These are phyloP conservation scores for Nerophis lumbriciformis DNA, from an alignment of 2,113 vertebrate species.

Conservation along the genomic window DNA sequence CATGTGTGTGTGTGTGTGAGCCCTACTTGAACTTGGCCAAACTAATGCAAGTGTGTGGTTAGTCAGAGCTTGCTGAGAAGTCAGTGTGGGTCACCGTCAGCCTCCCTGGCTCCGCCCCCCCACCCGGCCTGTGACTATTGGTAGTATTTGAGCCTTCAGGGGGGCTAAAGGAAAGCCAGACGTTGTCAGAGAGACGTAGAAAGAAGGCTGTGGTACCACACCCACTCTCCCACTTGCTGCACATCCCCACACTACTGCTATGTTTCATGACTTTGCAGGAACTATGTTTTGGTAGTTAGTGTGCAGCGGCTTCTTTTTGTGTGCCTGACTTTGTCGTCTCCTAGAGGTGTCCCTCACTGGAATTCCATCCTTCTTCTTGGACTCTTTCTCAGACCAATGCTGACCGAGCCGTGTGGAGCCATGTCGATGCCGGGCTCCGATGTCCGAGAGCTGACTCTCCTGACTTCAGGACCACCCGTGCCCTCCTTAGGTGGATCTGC, in stretches of 20 bases:
- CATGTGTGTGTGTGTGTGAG: not conserved
- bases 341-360: constrained; percentile 20
- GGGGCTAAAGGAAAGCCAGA: constrained; percentile 74
- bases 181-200: constrained; percentile 72
- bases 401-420: constrained; percentile 63
- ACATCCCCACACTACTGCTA: constrained; percentile 7
- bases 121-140: constrained; percentile 73
- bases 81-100: constrained; percentile 49
- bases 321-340: constrained; percentile 16
- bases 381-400: constrained; percentile 46
- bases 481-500: constrained; percentile 77
- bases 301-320: constrained; percentile 9
- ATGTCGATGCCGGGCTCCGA: constrained; percentile 92
- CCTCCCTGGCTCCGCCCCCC: constrained; percentile 83
- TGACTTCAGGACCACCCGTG: constrained; percentile 73
- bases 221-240: constrained; percentile 26
- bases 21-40: constrained; percentile 30
- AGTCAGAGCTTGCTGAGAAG: constrained; percentile 50
- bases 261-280: constrained; percentile 10
- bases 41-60: constrained; percentile 36
- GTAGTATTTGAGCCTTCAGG: constrained; percentile 84
- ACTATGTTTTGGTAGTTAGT: constrained; percentile 34
- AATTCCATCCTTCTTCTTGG: constrained; percentile 29
- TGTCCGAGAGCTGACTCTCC: constrained; percentile 83
- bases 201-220: constrained; percentile 71